Evolutionary conservation across 2,888 invertebrate species (phyloP).

Genomic region (Sepiola atlantica): DNA sequence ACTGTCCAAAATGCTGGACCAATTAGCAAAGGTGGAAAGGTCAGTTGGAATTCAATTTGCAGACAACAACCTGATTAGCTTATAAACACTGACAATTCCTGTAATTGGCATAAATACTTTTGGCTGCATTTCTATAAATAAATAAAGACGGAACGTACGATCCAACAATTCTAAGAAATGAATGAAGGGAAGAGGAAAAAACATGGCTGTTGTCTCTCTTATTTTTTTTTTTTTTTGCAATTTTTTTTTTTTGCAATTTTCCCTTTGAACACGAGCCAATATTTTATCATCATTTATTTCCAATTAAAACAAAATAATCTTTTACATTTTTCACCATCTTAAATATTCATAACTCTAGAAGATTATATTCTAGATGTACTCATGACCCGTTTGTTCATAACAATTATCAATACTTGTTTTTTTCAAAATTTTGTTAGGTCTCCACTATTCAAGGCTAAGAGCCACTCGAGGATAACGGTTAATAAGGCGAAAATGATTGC

Average conservation of each 20-base stretch:
- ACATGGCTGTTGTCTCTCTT: not conserved
- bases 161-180: not conserved
- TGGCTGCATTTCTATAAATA: not conserved
- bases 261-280: not conserved
- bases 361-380: too few relatives aligned
- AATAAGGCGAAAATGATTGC: too few relatives aligned
- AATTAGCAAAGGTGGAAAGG: not conserved
- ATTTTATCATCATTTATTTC: not conserved
- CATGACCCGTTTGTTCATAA: too few relatives aligned
- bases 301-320: not conserved
- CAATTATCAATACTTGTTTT: too few relatives aligned
- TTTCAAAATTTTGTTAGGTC: too few relatives aligned
- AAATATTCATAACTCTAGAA: too few relatives aligned
- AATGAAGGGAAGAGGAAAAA: not conserved
- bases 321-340: not conserved
- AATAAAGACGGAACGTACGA: not conserved
- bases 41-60: slow-evolving; percentile 7
- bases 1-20: not conserved
- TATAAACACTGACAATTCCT: not conserved
- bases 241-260: not conserved
- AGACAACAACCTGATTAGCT: slow-evolving; percentile 32
- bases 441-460: too few relatives aligned
- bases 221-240: too few relatives aligned
- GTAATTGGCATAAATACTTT: slow-evolving; percentile 15
- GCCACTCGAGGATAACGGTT: too few relatives aligned